These are phyloP conservation scores for Stictonetta naevosa DNA, from an alignment of 2,113 vertebrate genomes.

Conservation along the genomic window DNA sequence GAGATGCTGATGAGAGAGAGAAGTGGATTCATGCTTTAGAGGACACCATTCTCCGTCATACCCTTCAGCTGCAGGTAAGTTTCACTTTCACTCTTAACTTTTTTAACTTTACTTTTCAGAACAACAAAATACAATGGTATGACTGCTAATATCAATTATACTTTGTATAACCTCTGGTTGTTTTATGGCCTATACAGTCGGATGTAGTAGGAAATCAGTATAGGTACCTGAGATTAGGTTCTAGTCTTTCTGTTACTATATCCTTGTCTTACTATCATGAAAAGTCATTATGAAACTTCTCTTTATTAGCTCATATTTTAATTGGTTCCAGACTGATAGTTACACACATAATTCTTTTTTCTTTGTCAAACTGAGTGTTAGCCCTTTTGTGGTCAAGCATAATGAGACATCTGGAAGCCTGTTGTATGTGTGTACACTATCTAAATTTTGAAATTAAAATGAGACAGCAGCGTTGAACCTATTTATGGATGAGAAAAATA, in stretches of 20 bases:
- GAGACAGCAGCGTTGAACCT: not conserved
- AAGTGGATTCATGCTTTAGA: slow-evolving; percentile 99
- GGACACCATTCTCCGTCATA: slow-evolving; percentile 97
- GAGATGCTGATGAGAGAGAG: slow-evolving; percentile 97
- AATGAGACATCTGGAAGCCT: not conserved
- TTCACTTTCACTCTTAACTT: not conserved
- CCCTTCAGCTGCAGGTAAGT: slow-evolving; percentile 92
- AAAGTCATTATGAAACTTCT: not conserved
- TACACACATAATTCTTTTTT: not conserved
- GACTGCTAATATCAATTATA: not conserved
- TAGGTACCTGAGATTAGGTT: not conserved
- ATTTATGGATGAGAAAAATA: not conserved
- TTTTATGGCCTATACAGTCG: not conserved
- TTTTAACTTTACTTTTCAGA: not conserved
- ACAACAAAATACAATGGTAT: not conserved
- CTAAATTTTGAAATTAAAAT: not conserved
- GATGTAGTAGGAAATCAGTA: not conserved
- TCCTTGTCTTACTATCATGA: not conserved
- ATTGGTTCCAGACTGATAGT: not conserved
- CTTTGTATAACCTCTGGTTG: not conserved
- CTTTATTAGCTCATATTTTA: not conserved
- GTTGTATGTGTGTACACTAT: not conserved
- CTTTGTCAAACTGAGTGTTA: not conserved
- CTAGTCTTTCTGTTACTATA: not conserved
- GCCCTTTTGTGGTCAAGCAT: not conserved